Evolutionary conservation across 2,888 invertebrate species (phyloP), one percentile per base, ranked within the genome.

Genomic region (Agonopterix alstromeriana): DNA sequence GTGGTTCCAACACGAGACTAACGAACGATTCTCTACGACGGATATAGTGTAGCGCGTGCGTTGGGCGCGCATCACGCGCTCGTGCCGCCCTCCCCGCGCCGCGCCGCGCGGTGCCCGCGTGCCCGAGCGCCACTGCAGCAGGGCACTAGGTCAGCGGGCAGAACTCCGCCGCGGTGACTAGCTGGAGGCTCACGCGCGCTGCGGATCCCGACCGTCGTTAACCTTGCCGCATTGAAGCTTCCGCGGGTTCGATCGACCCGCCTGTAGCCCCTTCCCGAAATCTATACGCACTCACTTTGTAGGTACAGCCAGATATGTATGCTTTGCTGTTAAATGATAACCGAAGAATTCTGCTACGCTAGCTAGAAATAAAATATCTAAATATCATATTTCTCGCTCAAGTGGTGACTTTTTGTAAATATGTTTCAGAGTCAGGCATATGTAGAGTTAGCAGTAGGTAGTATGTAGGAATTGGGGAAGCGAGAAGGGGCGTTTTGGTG

Each of bases 171-270:
- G 41, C 56, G 44, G 49, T 49, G 53, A n/a, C 38, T n/a, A 38
- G 42, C 42, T 38, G 38, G 38, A 10, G 38, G 38, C 38, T 42
- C 45, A 46, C 49, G 45, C 52, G 57, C 54, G 48, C 58, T 61
- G 61, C 68, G 60, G 61, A 57, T 61, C 62, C 58, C 60, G 64
- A 62, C 62, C 55, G 60, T 61, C 47, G 42, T 65, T 60, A 57
- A 62, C 65, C 79, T 79, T 83, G 81, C 84, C 85, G 85, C 85
- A 83, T 73, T 81, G 75, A 72, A 73, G 69, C 69, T 71, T 70
- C 70, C 70, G 73, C 72, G 68, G 66, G 59, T 75, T 75, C 77
- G 74, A 84, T 84, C 83, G 82, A 79, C 84, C 82, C 73, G 69
- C 53, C 60, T 57, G 57, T 65, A 58, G 64, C 65, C 70, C 67